Base-by-base conservation (phyloP, 1,140 invertebrate species). In the Drosophila nigromelanica region DNA sequence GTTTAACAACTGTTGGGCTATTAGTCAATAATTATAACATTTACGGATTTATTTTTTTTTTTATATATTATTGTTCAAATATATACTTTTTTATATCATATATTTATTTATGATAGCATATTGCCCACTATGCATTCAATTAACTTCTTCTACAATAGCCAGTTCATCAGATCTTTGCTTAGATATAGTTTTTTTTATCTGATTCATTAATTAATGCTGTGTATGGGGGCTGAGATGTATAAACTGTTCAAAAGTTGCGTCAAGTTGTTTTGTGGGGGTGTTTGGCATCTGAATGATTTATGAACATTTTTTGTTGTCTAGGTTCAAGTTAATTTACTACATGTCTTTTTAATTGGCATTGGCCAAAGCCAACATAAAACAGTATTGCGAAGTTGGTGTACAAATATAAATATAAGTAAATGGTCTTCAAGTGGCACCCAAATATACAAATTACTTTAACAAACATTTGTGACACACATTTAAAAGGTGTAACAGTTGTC, bases 391-490 rank as follows among this genome's bases (percentile, higher is more conserved):
- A 33, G 14, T 45, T 59, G 14, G 8, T 35, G 14, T 35, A 27
- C n/a, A 30, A 2, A 12, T 15, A 35, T 12, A 11, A 39, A 11
- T 1, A 5, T 5, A 48, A 27, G 12, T 11, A 43, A 27, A 48
- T 48, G 27, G 14, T 8, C 18, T 40, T 40, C 11, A 56, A 66
- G 67, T 70, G 59, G 59, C 67, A 64, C 52, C 39, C 43, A 62
- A 55, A 70, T 55, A 40, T 39, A 55, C 63, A 73, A 67, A 73
- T 73, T 63, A 56, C 43, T 43, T 30, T 15, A 15, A 33, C 35
- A 68, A 67, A 73, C 56, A 73, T 51, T 73, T 73, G 54, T 73
- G 63, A 59, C 62, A 73, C 21, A 39, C 42, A 54, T 27, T 56
- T 43, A 48, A 61, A 43, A 61, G 71, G 66, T 69, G 70, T 60